These are phyloP conservation scores for Apostichopus californicus DNA, from an alignment of 35 echinoderm and acorn worm genomes.

Conservation along the genomic window DNA sequence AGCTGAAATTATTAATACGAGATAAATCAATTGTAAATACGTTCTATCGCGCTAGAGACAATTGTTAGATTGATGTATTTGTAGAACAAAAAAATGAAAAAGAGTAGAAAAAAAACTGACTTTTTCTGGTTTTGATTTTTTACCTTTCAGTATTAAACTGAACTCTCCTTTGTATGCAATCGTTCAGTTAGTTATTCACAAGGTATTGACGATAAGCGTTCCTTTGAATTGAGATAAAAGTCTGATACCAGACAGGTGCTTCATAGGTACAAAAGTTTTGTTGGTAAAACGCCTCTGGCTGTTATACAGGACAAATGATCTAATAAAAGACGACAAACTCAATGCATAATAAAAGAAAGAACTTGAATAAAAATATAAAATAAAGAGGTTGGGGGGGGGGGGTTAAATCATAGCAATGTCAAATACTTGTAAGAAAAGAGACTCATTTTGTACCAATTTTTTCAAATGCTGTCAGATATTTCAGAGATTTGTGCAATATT, in stretches of 20 bases:
- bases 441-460: too few species aligned
- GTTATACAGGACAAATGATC: neutral
- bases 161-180: conserved; percentile 3
- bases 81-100: neutral
- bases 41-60: too few species aligned
- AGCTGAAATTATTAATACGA: too few species aligned
- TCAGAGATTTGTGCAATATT: too few species aligned
- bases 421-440: too few species aligned
- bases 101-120: neutral
- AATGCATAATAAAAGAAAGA: neutral
- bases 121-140: neutral
- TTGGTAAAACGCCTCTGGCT: neutral
- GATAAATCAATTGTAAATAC: too few species aligned
- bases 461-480: too few species aligned
- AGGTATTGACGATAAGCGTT: neutral
- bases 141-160: neutral
- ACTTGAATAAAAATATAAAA: neutral
- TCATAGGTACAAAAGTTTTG: neutral
- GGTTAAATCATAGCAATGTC: neutral
- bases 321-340: neutral
- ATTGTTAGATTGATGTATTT: neutral
- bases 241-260: neutral
- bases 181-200: neutral
- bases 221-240: conserved; percentile 1
- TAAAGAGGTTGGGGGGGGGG: neutral